These are phyloP conservation scores for Cassiopea xamachana DNA, from an alignment of 30 jellyfish, hydroid and myxozoan genomes.

Conservation along the genomic window DNA sequence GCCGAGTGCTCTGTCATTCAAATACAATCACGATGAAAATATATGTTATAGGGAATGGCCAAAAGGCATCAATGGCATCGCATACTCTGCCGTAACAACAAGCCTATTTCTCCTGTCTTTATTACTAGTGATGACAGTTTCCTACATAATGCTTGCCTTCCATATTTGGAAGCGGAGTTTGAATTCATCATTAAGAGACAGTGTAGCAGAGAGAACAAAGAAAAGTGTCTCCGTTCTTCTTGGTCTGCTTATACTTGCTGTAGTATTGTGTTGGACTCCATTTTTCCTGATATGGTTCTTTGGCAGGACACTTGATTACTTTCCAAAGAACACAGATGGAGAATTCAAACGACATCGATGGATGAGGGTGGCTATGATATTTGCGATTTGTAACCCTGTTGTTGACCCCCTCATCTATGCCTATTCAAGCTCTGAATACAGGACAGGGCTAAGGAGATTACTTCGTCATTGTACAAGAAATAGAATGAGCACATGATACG, in stretches of 20 bases:
- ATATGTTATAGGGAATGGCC: conserved; percentile 25
- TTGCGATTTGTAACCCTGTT: conserved; percentile 1
- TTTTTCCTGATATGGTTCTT: conserved; percentile 22
- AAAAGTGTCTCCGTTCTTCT: conserved; percentile 13
- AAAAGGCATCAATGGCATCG: neutral
- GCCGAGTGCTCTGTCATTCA: neutral
- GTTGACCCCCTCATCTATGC: conserved; percentile 31
- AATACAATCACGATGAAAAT: neutral
- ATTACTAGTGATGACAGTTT: neutral
- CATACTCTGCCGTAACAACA: conserved; percentile 4
- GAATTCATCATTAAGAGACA: neutral
- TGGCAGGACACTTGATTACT: neutral
- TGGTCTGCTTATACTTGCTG: conserved; percentile 11
- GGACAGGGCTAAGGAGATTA: neutral
- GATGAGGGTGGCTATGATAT: conserved; percentile 4
- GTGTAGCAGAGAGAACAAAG: conserved; percentile 18
- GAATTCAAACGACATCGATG: conserved; percentile 4
- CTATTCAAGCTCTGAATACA: conserved; percentile 4
- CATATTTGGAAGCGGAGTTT: conserved; percentile 16
- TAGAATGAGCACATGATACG: neutral
- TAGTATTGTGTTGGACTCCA: conserved; percentile 9
- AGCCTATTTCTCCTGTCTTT: neutral
- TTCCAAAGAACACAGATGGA: neutral
- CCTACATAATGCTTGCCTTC: neutral
- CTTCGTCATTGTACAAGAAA: neutral